phyloP scores from a whole-genome alignment of 2,797 vertebrate species.

The Tamandua tetradactyla region DNA sequence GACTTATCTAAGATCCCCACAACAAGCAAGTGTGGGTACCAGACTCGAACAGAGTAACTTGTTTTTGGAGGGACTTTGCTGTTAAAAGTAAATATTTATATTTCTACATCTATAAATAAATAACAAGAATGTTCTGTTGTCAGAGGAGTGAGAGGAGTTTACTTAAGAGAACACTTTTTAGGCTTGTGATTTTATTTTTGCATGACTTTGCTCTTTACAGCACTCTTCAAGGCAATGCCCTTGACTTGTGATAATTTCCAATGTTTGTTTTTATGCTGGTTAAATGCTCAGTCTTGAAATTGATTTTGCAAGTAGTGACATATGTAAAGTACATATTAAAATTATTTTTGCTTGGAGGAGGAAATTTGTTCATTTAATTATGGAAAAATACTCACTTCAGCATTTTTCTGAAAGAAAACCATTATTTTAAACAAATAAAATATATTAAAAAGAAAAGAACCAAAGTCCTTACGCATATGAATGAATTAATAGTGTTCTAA shows the following conservation, averaged over 20 bases:
- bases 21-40: background rate
- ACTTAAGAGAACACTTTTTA: background rate
- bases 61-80: background rate
- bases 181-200: conserved; percentile 34
- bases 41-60: background rate
- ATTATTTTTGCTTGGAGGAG: conserved; percentile 49
- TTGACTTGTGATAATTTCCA: background rate
- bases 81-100: background rate
- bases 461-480: background rate
- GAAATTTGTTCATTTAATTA: conserved; percentile 41
- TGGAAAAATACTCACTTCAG: background rate
- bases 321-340: conserved; percentile 1
- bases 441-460: background rate
- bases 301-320: conserved; percentile 14
- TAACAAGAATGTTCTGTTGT: conserved; percentile 28
- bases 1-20: background rate
- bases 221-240: background rate
- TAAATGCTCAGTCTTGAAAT: conserved; percentile 25
- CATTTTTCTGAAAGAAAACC: conserved; percentile 46
- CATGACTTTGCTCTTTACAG: background rate
- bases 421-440: conserved; percentile 30
- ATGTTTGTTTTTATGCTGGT: conserved; percentile 22
- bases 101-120: background rate
- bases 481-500: background rate
- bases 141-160: conserved; percentile 16